Conservation (phyloP, 2,888 invertebrate species). For the Carcina quercana region DNA sequence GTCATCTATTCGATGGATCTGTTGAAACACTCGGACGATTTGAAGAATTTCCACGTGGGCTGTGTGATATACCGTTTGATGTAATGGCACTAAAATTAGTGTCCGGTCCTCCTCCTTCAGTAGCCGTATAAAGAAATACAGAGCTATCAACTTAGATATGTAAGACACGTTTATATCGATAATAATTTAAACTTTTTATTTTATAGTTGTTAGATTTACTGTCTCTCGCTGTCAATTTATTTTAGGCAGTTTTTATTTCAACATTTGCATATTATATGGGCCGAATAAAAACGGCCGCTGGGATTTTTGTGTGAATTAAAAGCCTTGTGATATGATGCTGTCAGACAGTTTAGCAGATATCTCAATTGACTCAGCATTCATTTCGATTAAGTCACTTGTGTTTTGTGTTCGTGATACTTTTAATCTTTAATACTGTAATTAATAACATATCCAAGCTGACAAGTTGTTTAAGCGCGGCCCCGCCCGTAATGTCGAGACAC, state of each 20-base stretch:
- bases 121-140: conserved; percentile 53
- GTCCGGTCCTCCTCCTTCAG: conserved; percentile 43
- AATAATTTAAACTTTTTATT: conserved; percentile 54
- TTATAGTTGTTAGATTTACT: conserved; percentile 51
- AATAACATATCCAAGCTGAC: conserved; percentile 19
- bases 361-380: conserved; percentile 23
- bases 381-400: conserved; percentile 23
- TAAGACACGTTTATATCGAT: conserved; percentile 50
- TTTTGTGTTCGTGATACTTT: conserved; percentile 19
- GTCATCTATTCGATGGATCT: neutral
- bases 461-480: conserved; percentile 19
- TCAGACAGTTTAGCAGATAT: conserved; percentile 16
- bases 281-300: conserved; percentile 18
- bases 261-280: conserved; percentile 45
- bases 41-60: conserved; percentile 23
- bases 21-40: conserved; percentile 16
- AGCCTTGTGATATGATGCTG: conserved; percentile 9
- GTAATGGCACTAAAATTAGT: conserved; percentile 39
- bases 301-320: conserved; percentile 13
- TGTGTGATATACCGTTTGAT: conserved; percentile 25
- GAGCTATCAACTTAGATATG: conserved; percentile 44
- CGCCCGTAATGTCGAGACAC: conserved; percentile 19
- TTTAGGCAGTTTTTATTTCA: conserved; percentile 31
- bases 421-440: conserved; percentile 20
- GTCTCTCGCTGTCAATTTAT: conserved; percentile 39